A percentile compares a stretch with the other conserved stretches of the same genome.
phyloP scores from a whole-genome alignment of 2,888 invertebrate species.

The Aleiodes testaceus region DNA sequence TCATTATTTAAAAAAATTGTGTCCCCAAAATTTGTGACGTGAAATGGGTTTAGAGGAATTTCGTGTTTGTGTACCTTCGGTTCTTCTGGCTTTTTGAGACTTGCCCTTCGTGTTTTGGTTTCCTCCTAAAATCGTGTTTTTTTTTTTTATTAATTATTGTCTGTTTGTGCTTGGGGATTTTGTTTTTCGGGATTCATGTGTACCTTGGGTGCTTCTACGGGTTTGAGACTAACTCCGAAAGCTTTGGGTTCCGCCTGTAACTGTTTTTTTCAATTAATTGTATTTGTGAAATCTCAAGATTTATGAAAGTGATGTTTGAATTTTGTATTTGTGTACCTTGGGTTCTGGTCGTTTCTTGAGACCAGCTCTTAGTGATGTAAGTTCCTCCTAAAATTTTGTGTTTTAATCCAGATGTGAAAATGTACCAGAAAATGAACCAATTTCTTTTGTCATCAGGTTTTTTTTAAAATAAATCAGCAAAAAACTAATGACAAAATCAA shows the following conservation, averaged over 20 bases:
- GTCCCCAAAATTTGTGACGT: neutral
- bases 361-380: slow-evolving; percentile 48
- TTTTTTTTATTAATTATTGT: slow-evolving; percentile 7
- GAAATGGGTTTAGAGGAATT: slow-evolving; percentile 1
- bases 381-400: slow-evolving; percentile 47
- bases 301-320: neutral
- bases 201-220: slow-evolving; percentile 59
- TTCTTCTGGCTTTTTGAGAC: slow-evolving; percentile 56
- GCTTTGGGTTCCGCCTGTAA: slow-evolving; percentile 49
- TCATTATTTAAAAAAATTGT: too few relatives aligned
- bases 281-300: neutral
- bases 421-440: too few relatives aligned
- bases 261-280: slow-evolving; percentile 15
- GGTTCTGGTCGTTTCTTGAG: slow-evolving; percentile 52
- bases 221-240: slow-evolving; percentile 45
- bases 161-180: neutral
- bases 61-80: slow-evolving; percentile 56
- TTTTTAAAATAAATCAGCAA: too few relatives aligned
- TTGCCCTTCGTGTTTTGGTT: slow-evolving; percentile 56
- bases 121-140: slow-evolving; percentile 49
- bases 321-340: slow-evolving; percentile 55
- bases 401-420: neutral
- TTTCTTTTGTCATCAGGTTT: neutral
- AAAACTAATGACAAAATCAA: too few relatives aligned
- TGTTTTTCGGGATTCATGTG: slow-evolving; percentile 40